Percentiles rank a stretch among this genome's conserved stretches.
Conservation (phyloP, 2,888 invertebrate species). For the Patella caerulea region DNA sequence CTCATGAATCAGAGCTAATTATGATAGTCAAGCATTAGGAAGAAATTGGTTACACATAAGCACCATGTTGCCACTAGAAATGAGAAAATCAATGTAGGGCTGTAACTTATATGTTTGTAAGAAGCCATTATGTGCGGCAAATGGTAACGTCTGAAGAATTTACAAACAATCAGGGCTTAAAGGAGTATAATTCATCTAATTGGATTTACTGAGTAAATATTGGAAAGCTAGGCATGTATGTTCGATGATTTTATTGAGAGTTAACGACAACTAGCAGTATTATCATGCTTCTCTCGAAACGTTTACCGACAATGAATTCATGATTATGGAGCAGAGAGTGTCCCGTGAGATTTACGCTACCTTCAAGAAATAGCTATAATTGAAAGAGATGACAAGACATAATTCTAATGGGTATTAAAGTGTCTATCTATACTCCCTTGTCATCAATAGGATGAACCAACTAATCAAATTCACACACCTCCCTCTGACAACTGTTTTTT, state of each 20-base stretch:
- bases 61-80: background rate
- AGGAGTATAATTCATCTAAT: constrained; percentile 30
- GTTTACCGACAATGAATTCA: background rate
- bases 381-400: background rate
- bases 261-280: background rate
- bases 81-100: constrained; percentile 13
- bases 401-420: no score
- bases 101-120: constrained; percentile 16
- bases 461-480: no score
- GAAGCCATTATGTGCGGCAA: background rate
- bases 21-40: background rate
- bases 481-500: no score
- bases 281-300: background rate
- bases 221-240: background rate
- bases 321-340: background rate
- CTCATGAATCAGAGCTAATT: background rate
- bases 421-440: no score
- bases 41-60: constrained; percentile 15
- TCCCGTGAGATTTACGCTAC: background rate
- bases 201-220: constrained; percentile 23
- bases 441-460: no score
- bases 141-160: constrained; percentile 15
- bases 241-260: background rate
- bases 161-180: constrained; percentile 26
- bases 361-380: background rate